Base-by-base conservation (phyloP, 2,797 vertebrate species). In the Trematomus bernacchii region DNA sequence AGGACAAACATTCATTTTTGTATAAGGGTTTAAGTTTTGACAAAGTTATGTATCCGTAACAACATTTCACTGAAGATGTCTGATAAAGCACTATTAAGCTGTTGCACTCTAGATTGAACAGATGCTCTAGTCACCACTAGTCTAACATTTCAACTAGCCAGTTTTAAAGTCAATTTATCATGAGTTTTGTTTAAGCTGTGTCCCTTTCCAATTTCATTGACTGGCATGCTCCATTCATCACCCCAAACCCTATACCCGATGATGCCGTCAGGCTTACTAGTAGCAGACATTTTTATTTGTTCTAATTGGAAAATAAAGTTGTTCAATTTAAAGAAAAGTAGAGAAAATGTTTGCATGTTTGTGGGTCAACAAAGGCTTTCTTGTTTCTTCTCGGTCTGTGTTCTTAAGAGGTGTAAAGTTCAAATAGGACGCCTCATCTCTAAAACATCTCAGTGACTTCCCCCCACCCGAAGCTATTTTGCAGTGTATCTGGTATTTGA, bases 401-500 rank as follows among this genome's bases (percentile, higher is more conserved):
- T 0, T 3, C 67, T 55, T n/a, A 2, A 12, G 40, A 72, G 42
- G 10, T 66, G 10, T 10, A 7, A 53, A 64, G 13, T 76, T 59
- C n/a, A 67, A 55, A 23, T 1, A n/a, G 12, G 13, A 74, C 23
- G 77, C 47, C 27, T 81, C 21, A 60, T 71, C 42, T 3, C 10
- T 19, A 77, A 42, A 64, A 42, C 52, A 71, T 71, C 12, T 60
- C 43, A 50, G 13, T 40, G 12, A 64, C 21, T 53, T n/a, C 9
- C 46, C 50, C 30, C n/a, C 65, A 47, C 76, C 4, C 48, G 44
- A 40, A 57, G 16, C 18, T 18, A 23, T 14, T 10, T 30, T 42
- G 14, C 8, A 5, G 37, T 27, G 27, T 27, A 27, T 73, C 68
- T 71, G 75, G 77, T 59, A 83, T 86, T 54, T 80, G 47, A 79